Base-by-base conservation (phyloP, 1,140 invertebrate genomes). In the Musca domestica region DNA sequence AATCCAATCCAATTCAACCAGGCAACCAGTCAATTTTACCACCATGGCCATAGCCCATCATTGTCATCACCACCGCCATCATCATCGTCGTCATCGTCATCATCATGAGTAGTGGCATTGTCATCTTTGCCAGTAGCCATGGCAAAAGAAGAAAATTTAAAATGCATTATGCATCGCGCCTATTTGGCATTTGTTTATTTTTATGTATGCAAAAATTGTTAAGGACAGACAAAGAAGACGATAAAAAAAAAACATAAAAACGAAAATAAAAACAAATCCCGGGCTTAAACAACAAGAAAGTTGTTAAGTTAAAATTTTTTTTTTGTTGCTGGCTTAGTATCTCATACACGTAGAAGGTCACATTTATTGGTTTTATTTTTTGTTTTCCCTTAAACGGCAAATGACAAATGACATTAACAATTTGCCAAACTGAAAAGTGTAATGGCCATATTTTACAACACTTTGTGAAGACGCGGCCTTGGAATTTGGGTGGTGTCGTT, bases 171-270 rank as follows among this genome's bases (percentile, higher is more conserved):
- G 76, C 76, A 78, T 72, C 76, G 64, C 41, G 25, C 27, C 47
- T 49, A 34, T 66, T 67, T 34, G 48, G 51, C 66, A 52, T 67
- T 54, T 64, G 56, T 61, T 41, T 61, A 61, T 61, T 71, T 76
- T 77, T 77, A 77, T 69, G 76, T 77, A 77, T 77, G 76, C 76
- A 77, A 77, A 77, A 77, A 76, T 77, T 73, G 76, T 77, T 74
- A 61, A 61, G 41, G 56, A 61, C 27, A 61, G n/a, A 61, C 17
- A 30, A 61, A 27, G n/a, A n/a, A n/a, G n/a, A n/a, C n/a, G n/a
- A n/a, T n/a, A n/a, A n/a, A n/a, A n/a, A n/a, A n/a, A n/a, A n/a
- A n/a, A n/a, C n/a, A n/a, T n/a, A n/a, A n/a, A n/a, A n/a, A n/a
- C n/a, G n/a, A n/a, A 41, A 41, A 41, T 41, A 41, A 41, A 41